Conservation (phyloP, 1,140 invertebrate genomes). For the Drosophila tristis region DNA sequence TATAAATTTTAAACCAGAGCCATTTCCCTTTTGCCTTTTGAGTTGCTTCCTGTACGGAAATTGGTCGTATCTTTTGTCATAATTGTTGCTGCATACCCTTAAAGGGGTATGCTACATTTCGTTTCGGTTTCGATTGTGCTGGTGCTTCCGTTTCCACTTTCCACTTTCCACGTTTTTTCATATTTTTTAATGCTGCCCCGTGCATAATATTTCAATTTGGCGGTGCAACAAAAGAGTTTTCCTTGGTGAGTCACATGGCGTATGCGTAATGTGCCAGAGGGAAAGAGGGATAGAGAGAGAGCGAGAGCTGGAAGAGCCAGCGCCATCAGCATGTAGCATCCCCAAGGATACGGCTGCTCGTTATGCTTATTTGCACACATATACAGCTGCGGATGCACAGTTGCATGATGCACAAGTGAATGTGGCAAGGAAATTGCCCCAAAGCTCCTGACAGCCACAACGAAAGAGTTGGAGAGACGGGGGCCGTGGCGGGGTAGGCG, state of each 20-base stretch:
- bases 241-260: slow-evolving; percentile 61
- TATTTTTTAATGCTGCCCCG: slow-evolving; percentile 56
- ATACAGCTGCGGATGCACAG: slow-evolving; percentile 39
- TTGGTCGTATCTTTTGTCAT: too few species aligned
- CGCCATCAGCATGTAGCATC: slow-evolving; percentile 39
- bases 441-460: slow-evolving; percentile 49
- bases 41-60: too few species aligned
- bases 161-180: slow-evolving; percentile 43
- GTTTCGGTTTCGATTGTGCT: slow-evolving; percentile 28
- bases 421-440: slow-evolving; percentile 41
- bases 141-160: slow-evolving; percentile 27
- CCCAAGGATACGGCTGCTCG: slow-evolving; percentile 74
- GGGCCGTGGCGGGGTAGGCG: too few species aligned
- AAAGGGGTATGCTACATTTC: slow-evolving; percentile 1
- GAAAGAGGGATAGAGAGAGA: too few species aligned
- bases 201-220: slow-evolving; percentile 83
- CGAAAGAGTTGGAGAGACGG: slow-evolving; percentile 4
- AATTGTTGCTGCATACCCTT: too few species aligned
- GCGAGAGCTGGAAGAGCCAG: slow-evolving; percentile 5
- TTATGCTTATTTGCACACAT: slow-evolving; percentile 73
- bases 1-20: too few species aligned
- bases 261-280: slow-evolving; percentile 35
- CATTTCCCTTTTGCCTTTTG: too few species aligned
- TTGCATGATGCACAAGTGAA: slow-evolving; percentile 1
- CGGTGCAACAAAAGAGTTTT: slow-evolving; percentile 75